phyloP scores from a whole-genome alignment of 2,797 vertebrate species.

The Parauchenoglanis punctatus region DNA sequence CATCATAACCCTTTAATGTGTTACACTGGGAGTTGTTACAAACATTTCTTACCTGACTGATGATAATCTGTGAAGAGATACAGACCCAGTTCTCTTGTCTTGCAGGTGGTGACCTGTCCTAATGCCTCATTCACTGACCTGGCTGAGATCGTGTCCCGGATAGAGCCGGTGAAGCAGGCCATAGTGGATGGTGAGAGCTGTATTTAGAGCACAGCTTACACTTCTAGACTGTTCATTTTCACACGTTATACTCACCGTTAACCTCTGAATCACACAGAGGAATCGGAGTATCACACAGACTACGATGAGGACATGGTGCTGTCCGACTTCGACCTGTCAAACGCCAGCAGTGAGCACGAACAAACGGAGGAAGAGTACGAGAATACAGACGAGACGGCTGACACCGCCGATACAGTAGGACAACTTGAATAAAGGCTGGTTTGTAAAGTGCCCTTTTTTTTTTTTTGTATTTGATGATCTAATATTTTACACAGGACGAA shows the following conservation, averaged over 20 bases:
- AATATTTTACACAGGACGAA: conserved; percentile 44
- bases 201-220: background rate
- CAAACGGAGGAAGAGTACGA: conserved; percentile 73
- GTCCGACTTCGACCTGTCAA: conserved; percentile 73
- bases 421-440: background rate
- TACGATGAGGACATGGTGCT: conserved; percentile 84
- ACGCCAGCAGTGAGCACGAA: conserved; percentile 56
- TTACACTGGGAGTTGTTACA: background rate
- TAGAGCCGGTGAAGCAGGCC: conserved; percentile 83
- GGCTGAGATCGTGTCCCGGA: conserved; percentile 92
- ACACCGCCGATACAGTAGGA: conserved; percentile 80
- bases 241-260: background rate
- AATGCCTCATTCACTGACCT: conserved; percentile 93
- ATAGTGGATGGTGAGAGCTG: conserved; percentile 79
- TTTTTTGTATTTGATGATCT: background rate
- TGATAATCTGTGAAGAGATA: background rate
- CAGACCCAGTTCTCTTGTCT: conserved; percentile 12
- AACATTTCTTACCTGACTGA: background rate
- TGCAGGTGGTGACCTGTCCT: conserved; percentile 86
- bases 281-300: conserved; percentile 91
- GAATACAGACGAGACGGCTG: conserved; percentile 58
- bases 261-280: conserved; percentile 71
- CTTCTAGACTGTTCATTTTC: conserved; percentile 1
- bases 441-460: background rate
- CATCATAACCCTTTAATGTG: background rate